These are phyloP conservation scores for Eolophus roseicapilla DNA, from an alignment of 2,113 vertebrate species.

Conservation along the genomic window DNA sequence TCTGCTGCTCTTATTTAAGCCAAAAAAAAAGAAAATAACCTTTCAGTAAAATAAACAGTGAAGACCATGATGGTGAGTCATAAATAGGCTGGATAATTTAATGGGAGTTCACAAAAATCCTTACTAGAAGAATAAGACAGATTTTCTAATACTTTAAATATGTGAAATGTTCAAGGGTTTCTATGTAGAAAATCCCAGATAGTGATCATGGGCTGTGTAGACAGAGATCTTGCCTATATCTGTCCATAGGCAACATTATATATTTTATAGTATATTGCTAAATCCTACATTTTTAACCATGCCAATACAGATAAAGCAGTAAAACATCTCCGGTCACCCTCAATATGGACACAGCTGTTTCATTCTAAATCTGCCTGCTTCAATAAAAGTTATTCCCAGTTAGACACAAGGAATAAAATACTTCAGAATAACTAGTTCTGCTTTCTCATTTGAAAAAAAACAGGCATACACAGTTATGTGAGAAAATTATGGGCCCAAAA, in stretches of 20 bases:
- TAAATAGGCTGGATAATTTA: not conserved
- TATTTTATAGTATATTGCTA: not conserved
- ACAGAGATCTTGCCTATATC: not conserved
- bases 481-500: not conserved
- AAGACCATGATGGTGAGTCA: not conserved
- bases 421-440: not conserved
- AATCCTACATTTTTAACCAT: not conserved
- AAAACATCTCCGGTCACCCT: not conserved
- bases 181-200: not conserved
- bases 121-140: not conserved
- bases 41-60: not conserved
- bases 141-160: not conserved
- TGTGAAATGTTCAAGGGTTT: not conserved
- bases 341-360: not conserved
- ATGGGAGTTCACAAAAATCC: not conserved
- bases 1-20: not conserved
- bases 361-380: not conserved
- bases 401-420: not conserved
- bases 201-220: accelerated
- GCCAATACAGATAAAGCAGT: not conserved
- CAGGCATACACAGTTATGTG: accelerated
- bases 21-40: not conserved
- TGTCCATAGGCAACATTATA: not conserved
- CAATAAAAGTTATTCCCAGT: not conserved
- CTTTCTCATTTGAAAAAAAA: not conserved